Conservation (phyloP, 2,113 vertebrate species). For the Petroica traversi region DNA sequence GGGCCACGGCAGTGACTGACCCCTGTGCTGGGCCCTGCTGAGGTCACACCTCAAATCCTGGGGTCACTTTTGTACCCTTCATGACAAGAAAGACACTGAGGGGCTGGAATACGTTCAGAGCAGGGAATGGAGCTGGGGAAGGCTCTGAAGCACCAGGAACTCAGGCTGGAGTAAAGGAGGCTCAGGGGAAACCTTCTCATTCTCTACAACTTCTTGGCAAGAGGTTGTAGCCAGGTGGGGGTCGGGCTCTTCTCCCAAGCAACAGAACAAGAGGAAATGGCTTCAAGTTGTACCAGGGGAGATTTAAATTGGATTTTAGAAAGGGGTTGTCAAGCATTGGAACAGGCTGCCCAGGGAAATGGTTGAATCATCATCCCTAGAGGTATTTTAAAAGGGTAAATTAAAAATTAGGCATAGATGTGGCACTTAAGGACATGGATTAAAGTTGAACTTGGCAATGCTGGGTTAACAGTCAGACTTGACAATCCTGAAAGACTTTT, state of each 20-base stretch:
- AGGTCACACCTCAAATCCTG: too few species aligned
- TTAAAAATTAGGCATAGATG: background rate
- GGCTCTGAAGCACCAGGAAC: background rate
- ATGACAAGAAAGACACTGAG: rapidly evolving
- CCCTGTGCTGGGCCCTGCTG: background rate
- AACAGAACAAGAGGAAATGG: background rate
- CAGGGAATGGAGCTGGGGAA: background rate
- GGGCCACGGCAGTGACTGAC: background rate
- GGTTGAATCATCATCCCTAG: background rate
- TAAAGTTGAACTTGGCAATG: background rate
- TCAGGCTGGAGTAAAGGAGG: background rate
- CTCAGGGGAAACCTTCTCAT: background rate
- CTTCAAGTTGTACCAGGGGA: background rate
- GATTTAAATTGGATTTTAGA: background rate
- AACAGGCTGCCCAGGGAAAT: background rate
- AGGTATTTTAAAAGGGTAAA: background rate
- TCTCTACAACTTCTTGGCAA: background rate
- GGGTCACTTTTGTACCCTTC: background rate
- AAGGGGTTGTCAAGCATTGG: background rate
- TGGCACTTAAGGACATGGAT: background rate
- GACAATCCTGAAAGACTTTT: background rate
- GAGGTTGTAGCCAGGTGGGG: background rate
- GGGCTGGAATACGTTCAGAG: background rate
- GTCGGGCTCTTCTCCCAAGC: background rate
- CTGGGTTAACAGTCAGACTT: background rate